Evolutionary conservation across 1,140 invertebrate species (phyloP).

Genomic region (Apolygus lucorum): DNA sequence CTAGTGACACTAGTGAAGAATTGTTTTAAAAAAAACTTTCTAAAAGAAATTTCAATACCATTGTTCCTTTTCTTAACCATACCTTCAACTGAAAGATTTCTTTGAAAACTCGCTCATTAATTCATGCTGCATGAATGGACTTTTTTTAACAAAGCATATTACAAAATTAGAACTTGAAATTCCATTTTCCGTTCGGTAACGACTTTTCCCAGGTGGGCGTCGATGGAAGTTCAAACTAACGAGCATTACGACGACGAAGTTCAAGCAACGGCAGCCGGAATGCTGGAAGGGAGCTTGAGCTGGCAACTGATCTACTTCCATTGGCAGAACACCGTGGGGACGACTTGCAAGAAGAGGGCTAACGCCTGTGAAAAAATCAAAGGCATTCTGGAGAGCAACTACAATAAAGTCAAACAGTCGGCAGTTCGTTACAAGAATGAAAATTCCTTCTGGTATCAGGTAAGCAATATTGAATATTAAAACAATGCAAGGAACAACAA

Average conservation of each 20-base stretch:
- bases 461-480: constrained; percentile 40
- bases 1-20: too few species aligned
- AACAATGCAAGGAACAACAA: too few species aligned
- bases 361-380: constrained; percentile 59
- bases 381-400: constrained; percentile 55
- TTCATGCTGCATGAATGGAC: too few species aligned
- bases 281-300: constrained; percentile 74
- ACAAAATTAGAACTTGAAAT: too few species aligned
- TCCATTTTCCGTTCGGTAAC: too few species aligned
- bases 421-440: constrained; percentile 40
- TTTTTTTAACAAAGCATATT: too few species aligned
- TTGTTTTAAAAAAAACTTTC: too few species aligned
- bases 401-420: constrained; percentile 50
- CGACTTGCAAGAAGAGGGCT: constrained; percentile 56
- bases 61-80: not conserved
- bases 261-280: constrained; percentile 81
- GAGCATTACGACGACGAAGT: constrained; percentile 57
- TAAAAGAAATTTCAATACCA: too few species aligned
- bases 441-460: constrained; percentile 74
- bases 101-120: too few species aligned
- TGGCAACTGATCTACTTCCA: constrained; percentile 72
- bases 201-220: constrained; percentile 58
- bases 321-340: constrained; percentile 65
- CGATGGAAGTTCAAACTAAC: constrained; percentile 68
- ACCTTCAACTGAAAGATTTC: too few species aligned